Percentiles rank a stretch among this genome's conserved stretches.
phyloP scores from a whole-genome alignment of 2,113 vertebrate genomes.

The Xyliphius kryptos region DNA sequence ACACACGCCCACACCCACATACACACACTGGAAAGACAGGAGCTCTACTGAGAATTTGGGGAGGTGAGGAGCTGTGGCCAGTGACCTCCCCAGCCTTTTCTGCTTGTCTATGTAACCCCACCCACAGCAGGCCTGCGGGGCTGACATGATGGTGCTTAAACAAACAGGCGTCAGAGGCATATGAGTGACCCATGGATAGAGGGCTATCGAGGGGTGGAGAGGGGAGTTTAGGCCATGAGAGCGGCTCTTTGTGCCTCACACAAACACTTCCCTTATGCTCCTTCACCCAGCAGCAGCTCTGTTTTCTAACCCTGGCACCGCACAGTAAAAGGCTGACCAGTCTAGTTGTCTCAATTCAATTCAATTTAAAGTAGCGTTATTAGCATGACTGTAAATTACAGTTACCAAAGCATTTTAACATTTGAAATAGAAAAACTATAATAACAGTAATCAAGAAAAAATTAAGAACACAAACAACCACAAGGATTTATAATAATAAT shows the following conservation, averaged over 20 bases:
- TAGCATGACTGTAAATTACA: too few relatives aligned
- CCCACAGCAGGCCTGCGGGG: conserved; percentile 24
- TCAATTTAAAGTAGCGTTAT: too few relatives aligned
- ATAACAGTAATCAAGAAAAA: too few relatives aligned
- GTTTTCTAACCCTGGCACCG: conserved; percentile 42
- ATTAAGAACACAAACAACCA: too few relatives aligned
- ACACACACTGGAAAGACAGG: too few relatives aligned
- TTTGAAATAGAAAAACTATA: too few relatives aligned
- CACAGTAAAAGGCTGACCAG: conserved; percentile 40
- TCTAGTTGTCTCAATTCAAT: too few relatives aligned
- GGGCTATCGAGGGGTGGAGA: conserved; percentile 16
- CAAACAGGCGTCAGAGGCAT: conserved; percentile 36
- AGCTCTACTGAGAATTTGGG: too few relatives aligned
- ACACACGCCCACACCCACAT: too few relatives aligned
- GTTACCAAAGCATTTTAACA: too few relatives aligned
- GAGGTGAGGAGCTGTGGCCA: too few relatives aligned
- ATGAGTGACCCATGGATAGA: conserved; percentile 26
- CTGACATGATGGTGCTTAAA: conserved; percentile 39
- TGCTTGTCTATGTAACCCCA: conserved; percentile 27
- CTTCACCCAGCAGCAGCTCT: conserved; percentile 23
- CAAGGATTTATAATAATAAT: too few relatives aligned
- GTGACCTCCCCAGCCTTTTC: conserved; percentile 1
- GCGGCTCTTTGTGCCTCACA: conserved; percentile 50
- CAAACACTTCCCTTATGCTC: conserved; percentile 52
- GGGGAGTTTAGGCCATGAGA: conserved; percentile 33